Base-by-base conservation (phyloP, 2,797 vertebrate species). In the Heteromormyrus szaboi region DNA sequence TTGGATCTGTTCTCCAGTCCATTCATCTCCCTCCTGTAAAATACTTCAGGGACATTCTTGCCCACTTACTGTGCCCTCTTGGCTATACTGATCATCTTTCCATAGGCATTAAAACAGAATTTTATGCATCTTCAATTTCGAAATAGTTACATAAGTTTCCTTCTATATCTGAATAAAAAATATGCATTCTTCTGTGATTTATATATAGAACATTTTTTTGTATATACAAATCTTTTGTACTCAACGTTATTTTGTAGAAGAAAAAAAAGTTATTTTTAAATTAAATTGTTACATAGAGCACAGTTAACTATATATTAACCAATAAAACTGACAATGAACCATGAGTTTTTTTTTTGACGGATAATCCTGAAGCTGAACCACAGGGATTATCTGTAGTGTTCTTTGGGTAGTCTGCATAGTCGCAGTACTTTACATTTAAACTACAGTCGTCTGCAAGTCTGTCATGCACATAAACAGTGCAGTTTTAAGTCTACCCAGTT, bases 391-490 rank as follows among this genome's bases (percentile, higher is more conserved):
- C 65, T 72, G 65, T 72, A 37, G 25, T 72, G 29, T 72, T 72
- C 12, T 37, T 72, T 37, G 4, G 1, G 68, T 14, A 37, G 12
- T 33, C 65, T 72, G 12, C 29, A 72, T 37, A 72, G 33, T 72
- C 68, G 17, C 68, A 37, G 68, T 37, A 72, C 4, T 37, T 37
- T 72, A 17, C 68, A 37, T 17, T 72, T 72, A 72, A 72, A 72
- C 68, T 72, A 17, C 68, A 72, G 62, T 29, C 8, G 9, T 72
- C 68, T 72, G 29, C 33, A 37, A 17, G 29, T 72, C 68, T 72
- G 79, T 88, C 89, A 85, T 88, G 81, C 91, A 91, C 90, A 90
- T 46, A 93, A 88, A 89, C 90, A 90, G 86, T 46, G 46, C 86
- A 48, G 22, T n/a, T 46, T 53, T 2, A 91, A 89, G 88, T 6